Percentiles rank a stretch among this genome's conserved stretches.
Conservation (phyloP, 2,888 invertebrate genomes). For the Apamea sordens region DNA sequence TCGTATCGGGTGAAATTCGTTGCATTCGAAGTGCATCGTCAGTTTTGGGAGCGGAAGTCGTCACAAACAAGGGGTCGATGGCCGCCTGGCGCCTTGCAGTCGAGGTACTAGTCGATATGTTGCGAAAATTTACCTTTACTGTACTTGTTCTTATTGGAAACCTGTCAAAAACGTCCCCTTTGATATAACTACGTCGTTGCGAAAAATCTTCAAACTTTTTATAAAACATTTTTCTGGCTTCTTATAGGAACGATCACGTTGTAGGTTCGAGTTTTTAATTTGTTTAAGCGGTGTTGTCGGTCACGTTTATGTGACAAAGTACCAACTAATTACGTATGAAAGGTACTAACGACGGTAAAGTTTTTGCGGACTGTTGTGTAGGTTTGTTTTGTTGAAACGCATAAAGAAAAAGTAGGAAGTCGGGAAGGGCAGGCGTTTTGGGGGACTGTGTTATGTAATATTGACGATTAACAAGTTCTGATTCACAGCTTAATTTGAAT, state of each 20-base stretch:
- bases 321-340: neutral
- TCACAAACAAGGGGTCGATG: conserved; percentile 84
- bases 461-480: too few relatives aligned
- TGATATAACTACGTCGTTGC: conserved; percentile 9
- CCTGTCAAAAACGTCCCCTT: conserved; percentile 31
- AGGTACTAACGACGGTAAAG: neutral
- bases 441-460: too few relatives aligned
- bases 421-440: too few relatives aligned
- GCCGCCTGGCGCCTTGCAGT: conserved; percentile 81
- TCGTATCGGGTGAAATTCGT: conserved; percentile 70
- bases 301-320: conserved; percentile 14
- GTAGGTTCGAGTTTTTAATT: neutral
- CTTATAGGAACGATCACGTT: conserved; percentile 25
- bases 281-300: neutral
- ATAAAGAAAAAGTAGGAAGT: neutral
- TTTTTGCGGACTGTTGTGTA: neutral
- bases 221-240: conserved; percentile 40
- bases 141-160: conserved; percentile 34
- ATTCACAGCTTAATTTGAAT: too few relatives aligned
- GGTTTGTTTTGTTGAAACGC: neutral
- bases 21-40: conserved; percentile 82
- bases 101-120: conserved; percentile 69
- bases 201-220: conserved; percentile 20
- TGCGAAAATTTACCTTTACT: conserved; percentile 44
- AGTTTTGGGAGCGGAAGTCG: conserved; percentile 82